Conservation (phyloP, 2,888 invertebrate species). For the Phymatocera aterrima region DNA sequence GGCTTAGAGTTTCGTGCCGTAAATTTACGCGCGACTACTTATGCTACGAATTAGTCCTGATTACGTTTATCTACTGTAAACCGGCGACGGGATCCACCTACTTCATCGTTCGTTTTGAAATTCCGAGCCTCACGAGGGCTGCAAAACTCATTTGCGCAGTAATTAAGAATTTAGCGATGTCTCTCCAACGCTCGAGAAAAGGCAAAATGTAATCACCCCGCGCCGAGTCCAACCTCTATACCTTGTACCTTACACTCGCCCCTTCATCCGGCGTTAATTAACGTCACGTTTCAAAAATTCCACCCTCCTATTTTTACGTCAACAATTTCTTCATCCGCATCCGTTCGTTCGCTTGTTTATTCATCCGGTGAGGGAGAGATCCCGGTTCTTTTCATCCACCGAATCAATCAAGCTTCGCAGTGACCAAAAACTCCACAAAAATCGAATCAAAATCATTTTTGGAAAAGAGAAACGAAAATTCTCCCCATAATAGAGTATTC, state of each 20-base stretch:
- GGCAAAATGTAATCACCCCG: constrained; percentile 14
- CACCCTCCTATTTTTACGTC: background rate
- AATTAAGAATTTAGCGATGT: constrained; percentile 44
- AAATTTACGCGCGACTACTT: background rate
- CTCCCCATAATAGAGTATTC: background rate
- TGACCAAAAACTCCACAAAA: background rate
- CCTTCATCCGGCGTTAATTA: constrained; percentile 35
- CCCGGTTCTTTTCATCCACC: too few species aligned
- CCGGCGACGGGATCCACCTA: background rate
- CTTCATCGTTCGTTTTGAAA: constrained; percentile 29
- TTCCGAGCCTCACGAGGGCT: constrained; percentile 32
- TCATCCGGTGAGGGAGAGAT: background rate
- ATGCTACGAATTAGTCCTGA: background rate
- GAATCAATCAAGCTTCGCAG: too few species aligned
- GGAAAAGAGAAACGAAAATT: background rate
- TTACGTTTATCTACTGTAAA: constrained; percentile 32
- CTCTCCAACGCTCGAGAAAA: constrained; percentile 28
- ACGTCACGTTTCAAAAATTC: constrained; percentile 32
- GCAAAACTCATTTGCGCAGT: constrained; percentile 43
- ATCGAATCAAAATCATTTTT: background rate
- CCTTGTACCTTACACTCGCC: background rate
- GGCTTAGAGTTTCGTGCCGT: too few species aligned
- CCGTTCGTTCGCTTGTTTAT: background rate
- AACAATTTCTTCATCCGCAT: constrained; percentile 2
- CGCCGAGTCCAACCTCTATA: background rate